Evolutionary conservation across 1,140 invertebrate genomes (phyloP), one percentile per base, ranked within the genome.

Genomic region (Aphaenogaster ashmeadi): DNA sequence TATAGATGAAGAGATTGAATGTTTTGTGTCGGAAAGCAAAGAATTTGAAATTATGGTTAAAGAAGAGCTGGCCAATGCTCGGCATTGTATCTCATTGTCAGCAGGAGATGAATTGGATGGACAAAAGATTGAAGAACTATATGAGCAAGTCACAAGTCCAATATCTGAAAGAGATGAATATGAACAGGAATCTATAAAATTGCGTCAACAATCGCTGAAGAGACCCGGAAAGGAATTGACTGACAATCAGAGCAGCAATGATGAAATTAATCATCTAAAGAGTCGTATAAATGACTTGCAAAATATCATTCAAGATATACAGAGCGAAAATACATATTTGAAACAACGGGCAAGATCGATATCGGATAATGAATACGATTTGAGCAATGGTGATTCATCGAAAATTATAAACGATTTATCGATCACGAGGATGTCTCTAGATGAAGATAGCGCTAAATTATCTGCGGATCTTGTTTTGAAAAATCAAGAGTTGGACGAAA

Each of bases 401-500:
- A 36, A 50, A 21, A 8, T 83, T 8, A 54, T 89, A 15, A 21
- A 89, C 13, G 80, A 93, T 79, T 72, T 93, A 38, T 60, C 85
- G 27, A 80, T 38, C 2, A 93, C 88, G 56, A 86, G 18, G 0
- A 75, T 77, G 38, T 77, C 80, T 27, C 67, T 94, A 2, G 91
- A 93, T 15, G 89, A 92, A 33, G 92, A 95, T 47, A 94, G 93
- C 66, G 72, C 58, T 9, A 91, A 92, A 62, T 77, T 95, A 6
- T 56, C 83, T n/a, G 58, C 83, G 0, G 92, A 89, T 21, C 62
- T 95, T 15, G 60, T 93, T 44, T 21, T 81, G 11, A 93, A 95
- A 64, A 92, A 85, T 86, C 89, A 87, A 0, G 92, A 94, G 78
- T 81, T 87, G n/a, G 92, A 92, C 1, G 94, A 95, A 44, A 92